Evolutionary conservation across 2,888 invertebrate species (phyloP), one percentile per base, ranked within the genome.

Genomic region (Aporophyla nigra): DNA sequence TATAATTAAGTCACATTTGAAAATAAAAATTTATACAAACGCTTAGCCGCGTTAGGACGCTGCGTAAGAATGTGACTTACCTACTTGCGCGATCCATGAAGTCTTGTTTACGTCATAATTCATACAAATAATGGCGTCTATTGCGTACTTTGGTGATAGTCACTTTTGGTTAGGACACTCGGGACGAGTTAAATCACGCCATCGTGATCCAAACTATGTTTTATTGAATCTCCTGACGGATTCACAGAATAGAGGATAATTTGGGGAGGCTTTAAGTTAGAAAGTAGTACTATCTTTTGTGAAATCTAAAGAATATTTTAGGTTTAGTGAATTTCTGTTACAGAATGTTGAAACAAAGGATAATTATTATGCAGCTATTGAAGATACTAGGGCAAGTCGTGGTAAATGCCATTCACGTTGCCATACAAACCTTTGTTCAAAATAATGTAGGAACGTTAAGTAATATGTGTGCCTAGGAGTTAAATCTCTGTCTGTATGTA

Each of bases 151-250:
- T 1, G 53, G 0, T 21, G 53, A 21, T 9, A 9, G 9, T 53
- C 21, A 1, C 53, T 21, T 53, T 53, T 53, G 9, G 21, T 10
- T 53, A 53, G 53, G 53, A n/a, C 21, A 53, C 1, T 53, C 21
- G 21, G 3, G 21, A 53, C 80, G 88, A 46, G 43, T 89, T 90
- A 86, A 88, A 89, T 87, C 88, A 90, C 82, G 85, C 86, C 83
- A 49, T 78, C 71, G 43, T 1, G 66, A 56, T 40, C 54, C 10
- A 6, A 49, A 16, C 53, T 12, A 66, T 70, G 68, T 76, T 84
- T 80, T 84, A 85, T 84, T 80, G 82, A 67, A 24, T n/a, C 53
- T 40, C 53, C 3, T 4, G 40, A n/a, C 0, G n/a, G n/a, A 12
- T 53, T 40, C 9, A n/a, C n/a, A 40, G 53, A 67, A 56, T 12